A percentile compares a stretch with the other conserved stretches of the same genome.
Conservation (phyloP, 1,140 invertebrate species). For the Stenopsyche tienmushanensis region DNA sequence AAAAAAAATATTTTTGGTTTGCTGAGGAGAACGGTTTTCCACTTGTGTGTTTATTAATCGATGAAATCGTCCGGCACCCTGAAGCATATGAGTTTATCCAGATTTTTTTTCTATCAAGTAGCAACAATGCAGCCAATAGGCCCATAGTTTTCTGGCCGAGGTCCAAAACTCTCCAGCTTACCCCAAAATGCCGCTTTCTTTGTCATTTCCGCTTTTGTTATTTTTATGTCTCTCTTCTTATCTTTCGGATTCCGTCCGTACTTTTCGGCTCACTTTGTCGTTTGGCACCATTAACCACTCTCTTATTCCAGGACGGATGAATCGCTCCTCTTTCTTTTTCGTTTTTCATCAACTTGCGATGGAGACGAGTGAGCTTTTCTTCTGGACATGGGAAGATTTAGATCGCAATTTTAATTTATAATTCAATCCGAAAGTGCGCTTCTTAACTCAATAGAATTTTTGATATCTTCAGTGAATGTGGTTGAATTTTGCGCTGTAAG, state of each 20-base stretch:
- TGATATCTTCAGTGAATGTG: not conserved
- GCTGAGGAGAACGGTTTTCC: too few species aligned
- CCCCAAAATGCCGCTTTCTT: conserved; percentile 9
- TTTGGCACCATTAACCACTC: conserved; percentile 19
- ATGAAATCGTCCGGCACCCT: too few species aligned
- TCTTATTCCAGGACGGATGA: not conserved
- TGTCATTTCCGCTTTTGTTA: conserved; percentile 19
- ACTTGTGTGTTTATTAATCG: too few species aligned
- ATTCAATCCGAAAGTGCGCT: not conserved
- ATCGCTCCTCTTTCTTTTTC: conserved; percentile 2
- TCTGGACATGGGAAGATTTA: not conserved
- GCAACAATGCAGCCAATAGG: not conserved
- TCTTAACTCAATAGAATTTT: not conserved
- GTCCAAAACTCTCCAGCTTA: conserved; percentile 4
- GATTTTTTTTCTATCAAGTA: not conserved
- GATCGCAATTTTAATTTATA: not conserved
- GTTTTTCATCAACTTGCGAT: not conserved
- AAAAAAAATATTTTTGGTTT: too few species aligned
- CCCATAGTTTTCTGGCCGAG: conserved; percentile 1
- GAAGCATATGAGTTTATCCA: too few species aligned
- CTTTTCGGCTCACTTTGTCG: conserved; percentile 17
- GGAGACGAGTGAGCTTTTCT: not conserved
- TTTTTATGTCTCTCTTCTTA: conserved; percentile 8
- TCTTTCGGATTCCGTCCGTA: conserved; percentile 6
- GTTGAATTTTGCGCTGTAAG: too few species aligned